Base-by-base conservation (phyloP, 2,797 vertebrate species). In the Sebastes baramenuke region DNA sequence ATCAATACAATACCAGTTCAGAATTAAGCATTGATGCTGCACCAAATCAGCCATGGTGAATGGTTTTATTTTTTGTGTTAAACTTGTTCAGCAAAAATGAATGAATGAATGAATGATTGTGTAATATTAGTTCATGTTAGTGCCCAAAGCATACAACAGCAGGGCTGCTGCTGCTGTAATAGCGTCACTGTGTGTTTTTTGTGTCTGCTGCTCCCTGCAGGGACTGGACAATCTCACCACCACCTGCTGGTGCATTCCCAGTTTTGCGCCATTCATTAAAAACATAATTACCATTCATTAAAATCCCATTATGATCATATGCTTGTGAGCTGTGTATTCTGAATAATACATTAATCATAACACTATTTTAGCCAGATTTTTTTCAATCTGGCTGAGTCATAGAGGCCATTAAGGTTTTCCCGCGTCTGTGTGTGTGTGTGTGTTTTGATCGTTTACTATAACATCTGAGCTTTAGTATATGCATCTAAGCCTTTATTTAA, bases 251-350 rank as follows among this genome's bases (percentile, higher is more conserved):
- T 77, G 34, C 42, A 2, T n/a, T 52, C 30, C 69, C 34, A 29
- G 5, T 65, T 49, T 49, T 58, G 4, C n/a, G 25, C 46, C 46
- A 69, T 68, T 75, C 78, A 73, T 89, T 77, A 78, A 84, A 88
- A 79, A 67, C 60, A 55, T 36, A 36, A 77, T 84, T 76, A 79
- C 66, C 67, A 68, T 76, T 81, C 67, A 82, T 89, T 73, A 81
- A 2, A 77, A 70, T 64, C 65, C 62, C 62, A 72, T 88, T 68
- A 82, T 70, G 34, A 56, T 13, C 16, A 6, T 67, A 52, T 59
- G 66, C 30, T 36, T 49, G 18, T 72, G 6, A 60, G n/a, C 60
- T 61, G 79, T 30, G 16, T 60, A 25, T 58, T 25, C 8, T 74
- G 67, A 67, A 67, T 62, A 71, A 73, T 71, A 8, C 79, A 82